A percentile compares a stretch with the other conserved stretches of the same genome.
Conservation (phyloP, 2,113 vertebrate species). For the Actenoides lindsayi region DNA sequence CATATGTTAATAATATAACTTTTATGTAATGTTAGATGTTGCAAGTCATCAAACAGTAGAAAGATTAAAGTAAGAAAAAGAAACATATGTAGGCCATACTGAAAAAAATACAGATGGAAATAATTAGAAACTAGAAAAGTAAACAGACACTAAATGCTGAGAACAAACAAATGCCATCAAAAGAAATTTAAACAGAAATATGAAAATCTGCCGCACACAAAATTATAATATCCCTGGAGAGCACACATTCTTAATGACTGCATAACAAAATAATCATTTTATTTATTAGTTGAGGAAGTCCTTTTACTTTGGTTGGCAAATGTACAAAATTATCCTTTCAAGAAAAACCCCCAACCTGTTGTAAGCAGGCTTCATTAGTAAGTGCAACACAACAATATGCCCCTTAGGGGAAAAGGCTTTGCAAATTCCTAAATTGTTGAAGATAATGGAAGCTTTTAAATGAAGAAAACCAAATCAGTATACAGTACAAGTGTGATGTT, state of each 20-base stretch:
- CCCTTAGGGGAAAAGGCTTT: not conserved
- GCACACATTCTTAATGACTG: constrained; percentile 17
- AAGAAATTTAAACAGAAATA: constrained; percentile 47
- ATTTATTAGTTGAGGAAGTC: constrained; percentile 37
- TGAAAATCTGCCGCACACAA: constrained; percentile 13
- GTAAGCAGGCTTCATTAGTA: not conserved
- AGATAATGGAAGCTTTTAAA: constrained; percentile 20
- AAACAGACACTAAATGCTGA: constrained; percentile 32
- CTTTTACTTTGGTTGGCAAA: constrained; percentile 31
- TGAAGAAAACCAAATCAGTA: not conserved
- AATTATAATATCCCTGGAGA: constrained; percentile 47
- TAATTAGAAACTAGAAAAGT: constrained; percentile 41
- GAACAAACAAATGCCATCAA: constrained; percentile 30
- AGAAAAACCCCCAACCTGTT: not conserved
- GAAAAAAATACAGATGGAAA: not conserved
- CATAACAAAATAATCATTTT: constrained; percentile 35
- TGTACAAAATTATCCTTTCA: constrained; percentile 9
- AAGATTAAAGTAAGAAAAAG: constrained; percentile 53
- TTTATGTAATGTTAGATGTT: constrained; percentile 43
- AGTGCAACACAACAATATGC: not conserved
- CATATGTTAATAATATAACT: constrained; percentile 43
- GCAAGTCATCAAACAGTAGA: constrained; percentile 37
- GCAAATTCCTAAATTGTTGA: not conserved
- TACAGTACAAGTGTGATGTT: not conserved
- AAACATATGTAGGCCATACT: constrained; percentile 46